Evolutionary conservation across 2,113 vertebrate genomes (phyloP), one percentile per base, ranked within the genome.

Genomic region (Gymnobelideus leadbeateri): DNA sequence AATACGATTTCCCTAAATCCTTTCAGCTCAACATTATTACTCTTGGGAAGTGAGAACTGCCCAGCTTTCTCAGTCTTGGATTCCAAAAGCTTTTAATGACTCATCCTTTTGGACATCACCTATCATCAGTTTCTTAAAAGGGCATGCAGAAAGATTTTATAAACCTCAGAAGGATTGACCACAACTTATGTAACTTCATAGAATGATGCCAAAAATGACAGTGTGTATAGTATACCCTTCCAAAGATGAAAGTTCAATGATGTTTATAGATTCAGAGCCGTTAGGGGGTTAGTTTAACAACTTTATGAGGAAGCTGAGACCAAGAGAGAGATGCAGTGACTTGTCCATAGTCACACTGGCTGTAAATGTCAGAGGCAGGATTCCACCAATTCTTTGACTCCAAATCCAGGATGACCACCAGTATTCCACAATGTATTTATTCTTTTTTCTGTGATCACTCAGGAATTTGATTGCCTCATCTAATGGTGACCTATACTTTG

Each of bases 91-190:
- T 96, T 89, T 92, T 51, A 49, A 93, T 26, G 31, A 43, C 26
- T 91, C 49, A 11, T 55, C n/a, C 68, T 92, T 90, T 92, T 57
- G 77, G 54, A 90, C 8, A 89, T 89, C 8, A 92, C 92, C 28
- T 92, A 52, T 89, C 24, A 91, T 55, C 52, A 92, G 24, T 92
- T 91, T 14, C 28, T 89, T 54, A 23, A 1, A 94, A 95, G 8
- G 50, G 51, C 92, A 26, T 31, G 47, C 19, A 14, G 46, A 77
- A 93, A 28, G 37, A 92, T 31, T 95, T 97, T 91, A 47, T 94
- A 93, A 92, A 91, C 49, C 84, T 94, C 26, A 89, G 51, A 92
- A n/a, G 90, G 89, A 93, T n/a, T 89, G 8, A 93, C 55, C 31
- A 43, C 23, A 25, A 93, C n/a, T 93, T 51, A 77, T 92, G 54